phyloP scores from a whole-genome alignment of 2,888 invertebrate species.

The Periphyllus acericola region DNA sequence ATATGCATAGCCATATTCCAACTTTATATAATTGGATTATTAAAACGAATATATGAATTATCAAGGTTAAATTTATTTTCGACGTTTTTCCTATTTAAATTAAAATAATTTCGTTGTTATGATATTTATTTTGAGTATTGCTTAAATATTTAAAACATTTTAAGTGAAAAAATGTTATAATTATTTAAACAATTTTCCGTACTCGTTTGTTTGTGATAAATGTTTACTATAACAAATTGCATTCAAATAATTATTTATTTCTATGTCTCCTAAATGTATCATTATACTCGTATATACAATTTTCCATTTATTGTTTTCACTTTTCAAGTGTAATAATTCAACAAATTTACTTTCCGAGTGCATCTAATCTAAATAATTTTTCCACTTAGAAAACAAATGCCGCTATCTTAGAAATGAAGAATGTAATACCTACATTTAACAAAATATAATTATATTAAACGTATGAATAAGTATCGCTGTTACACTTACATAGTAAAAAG shows the following conservation, averaged over 20 bases:
- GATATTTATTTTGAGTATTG: background rate
- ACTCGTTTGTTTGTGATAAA: background rate
- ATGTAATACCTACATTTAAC: background rate
- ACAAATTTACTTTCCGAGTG: background rate
- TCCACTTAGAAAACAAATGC: background rate
- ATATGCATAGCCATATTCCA: no score
- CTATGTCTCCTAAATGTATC: background rate
- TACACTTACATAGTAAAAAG: background rate
- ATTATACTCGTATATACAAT: background rate
- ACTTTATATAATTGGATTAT: no score
- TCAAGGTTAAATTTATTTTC: background rate
- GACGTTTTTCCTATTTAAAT: background rate
- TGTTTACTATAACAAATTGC: background rate
- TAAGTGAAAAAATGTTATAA: background rate
- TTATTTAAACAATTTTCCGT: background rate
- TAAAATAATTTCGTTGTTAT: background rate
- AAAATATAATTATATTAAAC: background rate
- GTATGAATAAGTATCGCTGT: background rate
- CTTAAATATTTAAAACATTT: background rate
- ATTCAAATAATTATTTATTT: background rate
- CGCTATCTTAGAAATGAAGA: no score
- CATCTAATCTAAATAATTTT: slow-evolving; percentile 2
- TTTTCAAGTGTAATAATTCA: background rate
- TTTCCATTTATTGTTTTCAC: background rate
- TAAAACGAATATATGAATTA: background rate